These are phyloP conservation scores for Pseudorasbora parva DNA, from an alignment of 2,113 vertebrate genomes.

Conservation along the genomic window DNA sequence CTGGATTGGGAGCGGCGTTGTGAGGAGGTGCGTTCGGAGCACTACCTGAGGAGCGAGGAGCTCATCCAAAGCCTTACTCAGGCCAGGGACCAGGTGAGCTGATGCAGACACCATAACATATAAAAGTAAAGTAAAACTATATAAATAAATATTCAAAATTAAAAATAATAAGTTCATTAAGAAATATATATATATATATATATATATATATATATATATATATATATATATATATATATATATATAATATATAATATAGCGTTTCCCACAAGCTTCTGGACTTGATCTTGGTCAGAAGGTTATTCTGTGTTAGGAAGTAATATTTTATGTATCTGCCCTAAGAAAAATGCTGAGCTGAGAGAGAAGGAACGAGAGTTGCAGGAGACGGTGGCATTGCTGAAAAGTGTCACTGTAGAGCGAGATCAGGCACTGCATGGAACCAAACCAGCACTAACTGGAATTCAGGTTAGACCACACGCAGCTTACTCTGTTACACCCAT, in stretches of 20 bases:
- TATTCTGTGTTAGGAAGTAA: background rate
- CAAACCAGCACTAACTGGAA: background rate
- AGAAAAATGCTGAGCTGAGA: constrained; percentile 68
- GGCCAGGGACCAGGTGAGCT: constrained; percentile 79
- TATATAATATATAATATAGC: background rate
- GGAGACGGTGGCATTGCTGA: constrained; percentile 66
- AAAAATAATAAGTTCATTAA: too few species aligned
- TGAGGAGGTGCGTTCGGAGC: constrained; percentile 71
- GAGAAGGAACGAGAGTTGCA: constrained; percentile 72
- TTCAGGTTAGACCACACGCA: constrained; percentile 45
- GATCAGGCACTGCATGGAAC: constrained; percentile 67
- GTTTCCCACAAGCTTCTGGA: background rate
- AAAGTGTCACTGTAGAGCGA: constrained; percentile 68
- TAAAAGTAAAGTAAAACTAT: background rate
- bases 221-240: too few species aligned
- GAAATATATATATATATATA: too few species aligned
- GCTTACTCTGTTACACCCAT: constrained; percentile 6
- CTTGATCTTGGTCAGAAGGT: background rate
- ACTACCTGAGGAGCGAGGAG: constrained; percentile 76
- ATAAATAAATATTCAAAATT: background rate
- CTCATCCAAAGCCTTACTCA: constrained; percentile 73
- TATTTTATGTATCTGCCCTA: constrained; percentile 24
- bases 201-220: too few species aligned
- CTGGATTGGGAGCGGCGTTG: constrained; percentile 81
- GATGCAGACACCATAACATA: background rate